Evolutionary conservation across 2,888 invertebrate genomes (phyloP).

Genomic region (Tetragonisca angustula): DNA sequence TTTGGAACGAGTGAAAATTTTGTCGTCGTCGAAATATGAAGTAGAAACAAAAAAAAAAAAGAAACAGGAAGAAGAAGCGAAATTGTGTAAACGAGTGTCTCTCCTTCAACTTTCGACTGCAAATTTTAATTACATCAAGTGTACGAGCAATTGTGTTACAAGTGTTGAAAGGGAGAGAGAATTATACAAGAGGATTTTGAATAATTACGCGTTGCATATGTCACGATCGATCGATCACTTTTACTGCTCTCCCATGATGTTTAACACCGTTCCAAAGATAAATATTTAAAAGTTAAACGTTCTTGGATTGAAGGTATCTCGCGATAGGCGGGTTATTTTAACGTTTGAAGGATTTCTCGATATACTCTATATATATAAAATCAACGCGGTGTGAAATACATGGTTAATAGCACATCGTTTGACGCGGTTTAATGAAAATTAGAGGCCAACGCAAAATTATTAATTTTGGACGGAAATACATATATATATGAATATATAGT

Average conservation of each 20-base stretch:
- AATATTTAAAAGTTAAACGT: slow-evolving; percentile 25
- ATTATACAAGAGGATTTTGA: not conserved
- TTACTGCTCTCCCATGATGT: not conserved
- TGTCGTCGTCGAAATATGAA: not conserved
- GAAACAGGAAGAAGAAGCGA: not conserved
- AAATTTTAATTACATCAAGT: too few relatives aligned
- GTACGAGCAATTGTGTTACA: not conserved
- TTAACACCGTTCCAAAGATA: not conserved
- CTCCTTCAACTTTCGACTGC: not conserved
- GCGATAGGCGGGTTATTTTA: slow-evolving; percentile 4
- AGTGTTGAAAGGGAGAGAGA: not conserved
- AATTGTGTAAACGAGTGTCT: not conserved
- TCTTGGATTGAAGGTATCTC: not conserved
- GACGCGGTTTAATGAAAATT: slow-evolving; percentile 11
- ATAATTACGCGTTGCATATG: too few relatives aligned
- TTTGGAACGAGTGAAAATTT: not conserved
- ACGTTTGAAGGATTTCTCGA: slow-evolving; percentile 1
- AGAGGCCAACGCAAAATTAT: not conserved
- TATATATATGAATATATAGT: not conserved
- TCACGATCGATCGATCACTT: not conserved
- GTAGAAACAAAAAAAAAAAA: not conserved
- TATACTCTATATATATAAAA: not conserved
- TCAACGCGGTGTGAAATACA: slow-evolving; percentile 25
- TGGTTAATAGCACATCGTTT: slow-evolving; percentile 21
- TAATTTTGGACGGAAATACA: not conserved